Conservation (phyloP, 2,888 invertebrate genomes). For the Incurvaria masculella region DNA sequence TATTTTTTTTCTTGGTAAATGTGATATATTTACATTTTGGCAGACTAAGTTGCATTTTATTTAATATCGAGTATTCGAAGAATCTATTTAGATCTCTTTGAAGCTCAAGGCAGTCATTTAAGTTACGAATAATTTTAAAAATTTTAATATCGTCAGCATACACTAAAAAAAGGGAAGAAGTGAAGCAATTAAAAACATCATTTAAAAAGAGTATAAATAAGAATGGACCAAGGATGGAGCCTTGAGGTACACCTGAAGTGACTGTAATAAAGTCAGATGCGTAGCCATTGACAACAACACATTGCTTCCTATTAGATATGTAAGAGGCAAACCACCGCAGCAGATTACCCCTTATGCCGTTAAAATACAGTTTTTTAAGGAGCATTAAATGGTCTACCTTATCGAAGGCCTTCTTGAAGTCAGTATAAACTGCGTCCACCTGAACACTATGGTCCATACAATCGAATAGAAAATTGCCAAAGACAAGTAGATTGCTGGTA, state of each 20-base stretch:
- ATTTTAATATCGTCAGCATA: background rate
- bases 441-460: background rate
- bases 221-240: conserved; percentile 15
- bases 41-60: background rate
- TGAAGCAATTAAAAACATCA: conserved; percentile 11
- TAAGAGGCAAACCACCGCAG: conserved; percentile 14
- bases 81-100: background rate
- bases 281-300: conserved; percentile 11
- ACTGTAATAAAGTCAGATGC: conserved; percentile 6
- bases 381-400: conserved; percentile 12
- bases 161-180: background rate
- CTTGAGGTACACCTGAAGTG: conserved; percentile 16
- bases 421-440: conserved; percentile 7
- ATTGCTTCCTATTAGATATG: conserved; percentile 13
- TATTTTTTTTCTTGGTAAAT: background rate
- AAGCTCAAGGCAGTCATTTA: background rate
- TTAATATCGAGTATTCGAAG: background rate
- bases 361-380: conserved; percentile 9
- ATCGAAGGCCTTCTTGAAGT: conserved; percentile 13
- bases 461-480: background rate
- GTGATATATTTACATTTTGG: background rate
- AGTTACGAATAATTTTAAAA: background rate
- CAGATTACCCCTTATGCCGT: conserved; percentile 12
- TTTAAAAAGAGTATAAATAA: conserved; percentile 15
- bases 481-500: background rate